These are phyloP conservation scores for Hyla sarda DNA, from an alignment of 2,113 vertebrate genomes.

Conservation along the genomic window DNA sequence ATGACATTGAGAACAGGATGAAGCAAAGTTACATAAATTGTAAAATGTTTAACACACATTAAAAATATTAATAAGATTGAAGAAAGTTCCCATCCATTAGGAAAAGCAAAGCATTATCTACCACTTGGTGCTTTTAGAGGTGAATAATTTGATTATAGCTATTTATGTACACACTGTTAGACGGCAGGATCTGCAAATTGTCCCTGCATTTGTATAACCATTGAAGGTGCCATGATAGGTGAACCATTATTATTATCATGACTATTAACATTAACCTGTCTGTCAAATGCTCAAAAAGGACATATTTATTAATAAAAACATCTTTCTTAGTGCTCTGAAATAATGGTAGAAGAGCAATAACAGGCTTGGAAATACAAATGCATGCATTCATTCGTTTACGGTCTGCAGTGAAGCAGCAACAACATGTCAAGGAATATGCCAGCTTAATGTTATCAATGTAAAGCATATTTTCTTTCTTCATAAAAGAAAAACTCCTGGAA, in stretches of 20 bases:
- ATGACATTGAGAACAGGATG: conserved; percentile 6
- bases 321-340: not conserved
- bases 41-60: conserved; percentile 17
- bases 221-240: not conserved
- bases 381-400: not conserved
- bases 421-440: not conserved
- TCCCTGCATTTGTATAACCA: not conserved
- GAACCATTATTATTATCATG: not conserved
- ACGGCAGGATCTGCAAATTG: not conserved
- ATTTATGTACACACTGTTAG: not conserved
- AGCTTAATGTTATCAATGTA: not conserved
- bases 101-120: not conserved
- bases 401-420: not conserved
- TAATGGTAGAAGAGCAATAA: not conserved
- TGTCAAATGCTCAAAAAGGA: not conserved
- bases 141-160: not conserved
- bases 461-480: not conserved
- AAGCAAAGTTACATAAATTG: conserved; percentile 17
- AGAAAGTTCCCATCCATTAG: not conserved
- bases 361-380: not conserved
- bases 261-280: not conserved
- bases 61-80: conserved; percentile 25
- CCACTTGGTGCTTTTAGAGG: not conserved
- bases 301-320: not conserved
- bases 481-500: not conserved